Base-by-base conservation (phyloP, 2,797 vertebrate genomes). In the Triplophysa bombifrons region DNA sequence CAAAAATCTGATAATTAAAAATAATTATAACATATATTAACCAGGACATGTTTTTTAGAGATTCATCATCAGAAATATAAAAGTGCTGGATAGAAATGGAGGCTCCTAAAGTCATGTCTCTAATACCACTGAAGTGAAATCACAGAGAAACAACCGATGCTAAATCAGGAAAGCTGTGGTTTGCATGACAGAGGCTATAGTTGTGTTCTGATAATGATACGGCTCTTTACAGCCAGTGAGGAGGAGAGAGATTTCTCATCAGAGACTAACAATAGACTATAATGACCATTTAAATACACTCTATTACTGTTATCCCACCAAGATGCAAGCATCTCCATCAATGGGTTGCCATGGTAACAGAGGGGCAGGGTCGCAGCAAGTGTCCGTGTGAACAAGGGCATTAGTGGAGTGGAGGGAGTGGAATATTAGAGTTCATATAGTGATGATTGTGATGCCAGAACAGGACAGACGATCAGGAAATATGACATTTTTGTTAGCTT, bases 181-280 rank as follows among this genome's bases (percentile, higher is more conserved):
- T 80, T 74, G 69, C 80, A 66, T 74, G 65, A 50, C 27, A 51
- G 65, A 58, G 81, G 71, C 82, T 41, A 41, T 83, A 82, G 83
- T 80, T 67, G 76, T 10, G 70, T 75, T 56, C 20, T 78, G 78
- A 68, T 73, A 71, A 74, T 73, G 56, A 66, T 41, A 67, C 6
- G 3, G 20, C 38, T 53, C 5, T 46, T 13, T 14, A 70, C 58
- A 64, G 48, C 20, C 30, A 72, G 56, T 13, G 13, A 51, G 20
- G 27, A 72, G 46, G 46, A 53, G 51, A 50, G 0, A 60, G 63
- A 5, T 2, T 51, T 53, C 71, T 55, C 16, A 56, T 12, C 10
- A 46, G 34, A 78, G 48, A 17, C 11, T 64, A 11, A 80, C 60
- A 65, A 64, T 60, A 53, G 41, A 80, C 67, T 30, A 75, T 69